Conservation (phyloP, 2,797 vertebrate genomes). For the Pipistrellus kuhlii region DNA sequence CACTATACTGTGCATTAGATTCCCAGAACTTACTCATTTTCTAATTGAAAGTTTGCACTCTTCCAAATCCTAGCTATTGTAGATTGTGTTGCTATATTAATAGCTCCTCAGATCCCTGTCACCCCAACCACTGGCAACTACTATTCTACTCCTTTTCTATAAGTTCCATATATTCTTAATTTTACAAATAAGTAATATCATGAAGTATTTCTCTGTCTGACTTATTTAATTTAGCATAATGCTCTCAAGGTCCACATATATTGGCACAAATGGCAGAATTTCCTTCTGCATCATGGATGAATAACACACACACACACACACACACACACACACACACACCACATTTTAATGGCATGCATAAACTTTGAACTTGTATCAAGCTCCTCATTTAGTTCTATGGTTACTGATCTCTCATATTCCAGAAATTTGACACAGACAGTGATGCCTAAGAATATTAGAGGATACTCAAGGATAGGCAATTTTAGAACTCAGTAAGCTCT, state of each 20-base stretch:
- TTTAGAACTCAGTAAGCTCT: neutral
- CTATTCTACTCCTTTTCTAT: neutral
- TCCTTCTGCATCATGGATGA: neutral
- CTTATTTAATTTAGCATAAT: neutral
- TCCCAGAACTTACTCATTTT: neutral
- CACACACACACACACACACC: no score
- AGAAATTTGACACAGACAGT: conserved; percentile 40
- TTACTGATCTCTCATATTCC: neutral
- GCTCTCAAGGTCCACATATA: neutral
- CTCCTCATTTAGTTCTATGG: conserved; percentile 8
- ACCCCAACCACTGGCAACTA: neutral
- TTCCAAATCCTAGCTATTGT: neutral
- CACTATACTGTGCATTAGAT: neutral
- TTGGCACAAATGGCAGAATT: neutral
- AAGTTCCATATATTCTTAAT: neutral
- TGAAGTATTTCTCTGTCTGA: neutral
- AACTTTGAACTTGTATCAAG: conserved; percentile 42
- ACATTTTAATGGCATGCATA: neutral
- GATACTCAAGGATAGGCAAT: conserved; percentile 6
- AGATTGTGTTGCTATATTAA: neutral
- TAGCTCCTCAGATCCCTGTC: neutral
- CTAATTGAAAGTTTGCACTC: neutral
- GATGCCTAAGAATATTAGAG: conserved; percentile 28
- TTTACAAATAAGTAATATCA: neutral
- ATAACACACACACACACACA: no score